Evolutionary conservation across 2,888 invertebrate species (phyloP).

Genomic region (Kuschelorhynchus macadamiae): DNA sequence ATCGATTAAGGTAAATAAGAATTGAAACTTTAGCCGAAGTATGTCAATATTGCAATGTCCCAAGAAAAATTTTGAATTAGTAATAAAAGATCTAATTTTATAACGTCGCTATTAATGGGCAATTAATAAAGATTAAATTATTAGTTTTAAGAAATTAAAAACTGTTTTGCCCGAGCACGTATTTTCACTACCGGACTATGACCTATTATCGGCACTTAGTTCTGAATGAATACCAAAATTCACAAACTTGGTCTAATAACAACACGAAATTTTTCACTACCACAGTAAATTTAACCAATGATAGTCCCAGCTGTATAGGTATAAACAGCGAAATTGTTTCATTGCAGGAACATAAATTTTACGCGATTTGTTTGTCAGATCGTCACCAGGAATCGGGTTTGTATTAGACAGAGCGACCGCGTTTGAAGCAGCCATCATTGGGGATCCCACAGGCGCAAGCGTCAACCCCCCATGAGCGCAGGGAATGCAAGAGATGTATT

Average conservation of each 20-base stretch:
- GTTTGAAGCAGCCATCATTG: slow-evolving; percentile 48
- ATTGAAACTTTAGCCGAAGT: no score
- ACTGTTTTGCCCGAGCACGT: no score
- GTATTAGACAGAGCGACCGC: slow-evolving; percentile 32
- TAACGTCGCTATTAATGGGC: no score
- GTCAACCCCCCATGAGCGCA: slow-evolving; percentile 32
- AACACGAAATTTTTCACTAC: slow-evolving; percentile 10
- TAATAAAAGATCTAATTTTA: no score
- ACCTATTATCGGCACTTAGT: slow-evolving; percentile 31
- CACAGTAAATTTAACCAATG: no score
- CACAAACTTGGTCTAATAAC: not conserved
- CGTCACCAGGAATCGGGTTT: slow-evolving; percentile 36
- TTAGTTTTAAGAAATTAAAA: no score
- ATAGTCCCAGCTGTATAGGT: no score
- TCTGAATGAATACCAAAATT: slow-evolving; percentile 20
- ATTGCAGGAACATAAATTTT: slow-evolving; percentile 19
- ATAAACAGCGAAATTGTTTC: no score
- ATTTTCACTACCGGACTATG: slow-evolving; percentile 9
- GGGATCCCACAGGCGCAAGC: slow-evolving; percentile 33
- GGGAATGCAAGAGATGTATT: slow-evolving; percentile 17
- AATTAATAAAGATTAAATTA: no score
- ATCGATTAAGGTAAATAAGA: not conserved
- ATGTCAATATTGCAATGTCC: no score
- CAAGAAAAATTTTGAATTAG: no score
- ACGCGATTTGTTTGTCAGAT: slow-evolving; percentile 38